Evolutionary conservation across 2,888 invertebrate genomes (phyloP).

Genomic region (Ypsolopha scabrella): DNA sequence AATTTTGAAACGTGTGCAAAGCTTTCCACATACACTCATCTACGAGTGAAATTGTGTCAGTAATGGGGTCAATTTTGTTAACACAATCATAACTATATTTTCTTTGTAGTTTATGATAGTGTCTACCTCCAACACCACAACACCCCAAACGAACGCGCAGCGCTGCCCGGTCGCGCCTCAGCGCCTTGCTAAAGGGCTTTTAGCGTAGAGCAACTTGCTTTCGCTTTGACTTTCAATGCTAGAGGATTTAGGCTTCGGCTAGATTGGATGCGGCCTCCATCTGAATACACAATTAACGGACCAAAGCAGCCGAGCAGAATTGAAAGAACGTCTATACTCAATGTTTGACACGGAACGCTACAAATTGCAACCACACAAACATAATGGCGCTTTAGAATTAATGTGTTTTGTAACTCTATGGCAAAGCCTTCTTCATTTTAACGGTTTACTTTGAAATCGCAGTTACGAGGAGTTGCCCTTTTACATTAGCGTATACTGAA

Average conservation of each 20-base stretch:
- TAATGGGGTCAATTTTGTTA: no score
- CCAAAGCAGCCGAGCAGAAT: conserved; percentile 25
- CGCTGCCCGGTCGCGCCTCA: conserved; percentile 16
- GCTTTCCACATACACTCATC: no score
- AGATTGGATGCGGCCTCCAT: conserved; percentile 43
- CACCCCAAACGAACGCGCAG: no score
- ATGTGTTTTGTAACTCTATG: conserved; percentile 1
- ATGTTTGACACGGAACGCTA: neutral
- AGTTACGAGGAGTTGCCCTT: conserved; percentile 5
- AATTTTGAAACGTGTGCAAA: no score
- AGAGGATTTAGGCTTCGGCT: conserved; percentile 39
- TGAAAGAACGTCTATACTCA: conserved; percentile 15
- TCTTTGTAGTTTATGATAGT: no score
- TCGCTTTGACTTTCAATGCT: conserved; percentile 50
- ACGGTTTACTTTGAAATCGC: neutral
- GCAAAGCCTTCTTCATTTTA: neutral
- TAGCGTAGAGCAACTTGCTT: conserved; percentile 46
- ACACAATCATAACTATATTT: no score
- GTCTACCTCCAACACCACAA: no score
- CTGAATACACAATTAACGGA: conserved; percentile 50
- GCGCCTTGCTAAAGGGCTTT: conserved; percentile 52
- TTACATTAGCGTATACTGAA: conserved; percentile 4
- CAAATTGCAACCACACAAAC: neutral
- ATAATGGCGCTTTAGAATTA: neutral
- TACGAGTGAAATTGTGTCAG: no score